Base-by-base conservation (phyloP, 2,113 vertebrate genomes). In the Carassius carassius region DNA sequence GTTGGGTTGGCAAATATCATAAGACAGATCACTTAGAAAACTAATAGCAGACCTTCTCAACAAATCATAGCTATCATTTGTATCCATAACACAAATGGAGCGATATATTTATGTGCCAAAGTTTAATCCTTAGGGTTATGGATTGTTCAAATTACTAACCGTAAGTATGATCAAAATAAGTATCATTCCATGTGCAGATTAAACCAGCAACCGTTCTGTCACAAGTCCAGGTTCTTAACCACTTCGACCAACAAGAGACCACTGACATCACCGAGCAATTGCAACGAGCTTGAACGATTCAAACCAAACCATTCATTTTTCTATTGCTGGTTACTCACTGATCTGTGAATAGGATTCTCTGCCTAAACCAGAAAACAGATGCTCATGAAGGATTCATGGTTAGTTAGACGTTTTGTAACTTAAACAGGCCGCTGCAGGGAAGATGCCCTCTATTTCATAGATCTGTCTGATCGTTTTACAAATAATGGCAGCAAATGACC, bases 401-500 rank as follows among this genome's bases (percentile, higher is more conserved):
- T 41, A 32, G 63, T 67, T 32, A 35, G 11, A 44, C 13, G 10
- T n/a, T 72, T 4, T 44, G 69, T 73, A 51, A 29, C 12, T 73
- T 11, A 44, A 23, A 78, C 44, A 65, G 58, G 23, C 69, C 67
- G 76, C 47, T 19, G 14, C 67, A 74, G 56, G 47, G 41, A 79
- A 37, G 79, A 62, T 90, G 85, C 88, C 67, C 87, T 70, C 58
- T 84, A 89, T 81, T 78, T 89, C 79, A 69, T 78, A 54, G 80
- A 83, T 87, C 84, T 90, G 89, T 89, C 88, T 88, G 90, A 87
- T 93, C 90, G 83, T 88, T 90, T 94, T 92, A 91, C 91, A 93
- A 86, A 90, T 93, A 93, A 93, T 90, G 35, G 86, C 73, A 75
- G 85, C 75, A 84, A 87, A 79, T 83, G 74, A 83, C 65, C 80